These are phyloP conservation scores for Athetis lepigone DNA, from an alignment of 2,888 invertebrate species.

Conservation along the genomic window DNA sequence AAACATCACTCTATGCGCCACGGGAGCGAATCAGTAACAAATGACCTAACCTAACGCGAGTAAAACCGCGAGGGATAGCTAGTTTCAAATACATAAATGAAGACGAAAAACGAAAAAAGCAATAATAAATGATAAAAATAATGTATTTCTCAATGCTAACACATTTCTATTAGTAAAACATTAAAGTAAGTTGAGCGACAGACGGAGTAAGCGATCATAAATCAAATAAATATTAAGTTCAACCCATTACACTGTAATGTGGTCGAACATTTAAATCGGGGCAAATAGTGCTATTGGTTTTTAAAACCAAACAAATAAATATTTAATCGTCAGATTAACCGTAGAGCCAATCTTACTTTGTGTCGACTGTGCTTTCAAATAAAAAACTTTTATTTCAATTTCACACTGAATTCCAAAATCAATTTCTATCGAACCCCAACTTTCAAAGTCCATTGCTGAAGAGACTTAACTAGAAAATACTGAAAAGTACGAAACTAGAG, in stretches of 20 bases:
- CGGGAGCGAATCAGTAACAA: too few relatives aligned
- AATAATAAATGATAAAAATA: too few relatives aligned
- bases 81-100: too few relatives aligned
- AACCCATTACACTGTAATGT: conserved; percentile 72
- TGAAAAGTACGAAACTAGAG: conserved; percentile 56
- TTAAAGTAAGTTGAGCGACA: conserved; percentile 38
- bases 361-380: conserved; percentile 71
- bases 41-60: too few relatives aligned
- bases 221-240: conserved; percentile 68
- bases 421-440: conserved; percentile 81
- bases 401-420: conserved; percentile 87
- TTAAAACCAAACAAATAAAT: conserved; percentile 83
- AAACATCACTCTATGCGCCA: too few relatives aligned
- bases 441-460: conserved; percentile 55
- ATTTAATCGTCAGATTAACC: conserved; percentile 81
- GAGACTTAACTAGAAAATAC: conserved; percentile 54
- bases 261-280: conserved; percentile 68
- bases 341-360: conserved; percentile 71
- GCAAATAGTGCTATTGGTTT: conserved; percentile 77
- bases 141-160: background rate
- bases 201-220: conserved; percentile 55
- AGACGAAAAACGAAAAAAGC: too few relatives aligned
- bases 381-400: conserved; percentile 86
- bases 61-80: too few relatives aligned
- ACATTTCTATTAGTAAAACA: conserved; percentile 20